Evolutionary conservation across 2,888 invertebrate genomes (phyloP), one percentile per base, ranked within the genome.

Genomic region (Drosophila leonis): DNA sequence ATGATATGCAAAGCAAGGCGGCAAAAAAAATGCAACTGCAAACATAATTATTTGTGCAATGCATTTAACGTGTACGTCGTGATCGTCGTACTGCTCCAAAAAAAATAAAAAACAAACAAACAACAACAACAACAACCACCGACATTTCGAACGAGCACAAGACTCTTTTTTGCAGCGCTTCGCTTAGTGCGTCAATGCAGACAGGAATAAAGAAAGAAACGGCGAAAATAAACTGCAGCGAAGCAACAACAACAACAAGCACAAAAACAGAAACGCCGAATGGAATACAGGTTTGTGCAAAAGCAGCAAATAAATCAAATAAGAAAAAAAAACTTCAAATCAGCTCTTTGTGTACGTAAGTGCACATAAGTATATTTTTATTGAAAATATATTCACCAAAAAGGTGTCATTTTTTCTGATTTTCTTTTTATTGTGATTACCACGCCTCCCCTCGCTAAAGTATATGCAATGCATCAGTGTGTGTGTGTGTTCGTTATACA

Each of bases 21-120:
- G 65, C 66, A 76, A 73, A 67, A 76, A 80, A 83, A 86, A 29
- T 87, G 87, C 82, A 84, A 78, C 83, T 65, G 75, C 85, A 85
- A 88, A 84, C 88, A 83, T 83, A 84, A 83, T 83, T 78, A 70
- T 77, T 85, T 88, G 69, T 77, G 88, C 83, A 83, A 85, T 84
- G 77, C 80, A 75, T 70, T 83, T 68, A 86, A 74, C 79, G 83
- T 86, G 66, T 72, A 65, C 75, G 66, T 65, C 71, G 65, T 60
- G 54, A 64, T 44, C 59, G 60, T 65, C 69, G 54, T 71, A 65
- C 51, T 78, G 76, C 76, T 83, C 72, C 57, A 75, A 80, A 80
- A 75, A 61, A 62, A 24, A n/a, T n/a, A 64, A 54, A n/a, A 10
- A 33, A 18, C 1, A 18, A 33, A n/a, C n/a, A n/a, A n/a, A n/a